phyloP scores from a whole-genome alignment of 2,797 vertebrate genomes.

The Bufotes viridis region DNA sequence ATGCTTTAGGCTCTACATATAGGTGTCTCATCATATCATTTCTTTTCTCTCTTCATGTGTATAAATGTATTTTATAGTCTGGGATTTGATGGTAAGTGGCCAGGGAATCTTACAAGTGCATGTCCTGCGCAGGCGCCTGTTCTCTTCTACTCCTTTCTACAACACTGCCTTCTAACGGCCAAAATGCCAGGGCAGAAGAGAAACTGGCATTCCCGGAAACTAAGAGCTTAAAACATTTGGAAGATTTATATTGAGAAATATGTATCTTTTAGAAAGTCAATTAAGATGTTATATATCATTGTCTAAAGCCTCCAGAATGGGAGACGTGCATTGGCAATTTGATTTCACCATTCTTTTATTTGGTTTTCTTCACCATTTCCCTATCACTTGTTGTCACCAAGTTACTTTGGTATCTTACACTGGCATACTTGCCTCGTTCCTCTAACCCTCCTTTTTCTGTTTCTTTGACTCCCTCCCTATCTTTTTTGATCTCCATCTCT shows the following conservation, averaged over 20 bases:
- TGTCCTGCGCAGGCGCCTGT: background rate
- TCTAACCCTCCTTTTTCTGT: too few species aligned
- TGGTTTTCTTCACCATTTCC: background rate
- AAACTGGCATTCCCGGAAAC: background rate
- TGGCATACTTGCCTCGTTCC: too few species aligned
- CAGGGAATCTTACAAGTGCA: background rate
- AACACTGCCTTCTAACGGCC: background rate
- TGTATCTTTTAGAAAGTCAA: background rate
- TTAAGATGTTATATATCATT: background rate
- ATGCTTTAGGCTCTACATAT: background rate
- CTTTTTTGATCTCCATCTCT: too few species aligned
- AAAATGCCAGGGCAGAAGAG: background rate
- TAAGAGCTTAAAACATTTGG: background rate
- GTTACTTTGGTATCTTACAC: too few species aligned
- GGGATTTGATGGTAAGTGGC: background rate
- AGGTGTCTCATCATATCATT: background rate
- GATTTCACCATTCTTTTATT: background rate
- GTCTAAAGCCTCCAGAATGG: background rate
- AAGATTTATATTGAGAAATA: background rate
- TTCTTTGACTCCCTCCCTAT: too few species aligned
- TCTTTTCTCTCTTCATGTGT: conserved; percentile 19
- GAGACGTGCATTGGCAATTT: background rate
- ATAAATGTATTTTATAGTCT: background rate
- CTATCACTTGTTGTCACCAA: background rate
- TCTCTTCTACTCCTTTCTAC: background rate